A percentile compares a stretch with the other conserved stretches of the same genome.
Evolutionary conservation across 2,113 vertebrate species (phyloP).

Genomic region (Python bivittatus): DNA sequence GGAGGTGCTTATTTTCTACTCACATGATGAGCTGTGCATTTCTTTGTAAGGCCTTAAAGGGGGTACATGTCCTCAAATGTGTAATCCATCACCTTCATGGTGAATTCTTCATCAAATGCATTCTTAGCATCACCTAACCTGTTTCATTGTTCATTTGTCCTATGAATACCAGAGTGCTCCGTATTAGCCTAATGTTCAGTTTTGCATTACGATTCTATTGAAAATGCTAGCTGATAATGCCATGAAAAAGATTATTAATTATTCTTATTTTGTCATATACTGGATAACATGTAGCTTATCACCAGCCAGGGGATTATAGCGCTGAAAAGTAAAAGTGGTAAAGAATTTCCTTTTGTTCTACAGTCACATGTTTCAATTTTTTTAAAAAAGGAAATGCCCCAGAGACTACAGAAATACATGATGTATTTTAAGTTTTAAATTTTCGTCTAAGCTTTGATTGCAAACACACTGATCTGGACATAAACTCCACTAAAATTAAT

Average conservation of each 20-base stretch:
- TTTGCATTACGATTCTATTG: neutral
- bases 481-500: neutral
- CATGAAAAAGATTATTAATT: neutral
- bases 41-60: neutral
- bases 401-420: neutral
- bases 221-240: neutral
- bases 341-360: neutral
- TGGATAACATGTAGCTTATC: rapidly evolving
- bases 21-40: neutral
- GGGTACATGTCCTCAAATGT: neutral
- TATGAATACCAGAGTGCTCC: neutral
- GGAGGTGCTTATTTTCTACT: neutral
- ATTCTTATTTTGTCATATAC: neutral
- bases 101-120: neutral
- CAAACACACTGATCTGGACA: neutral
- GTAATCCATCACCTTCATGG: neutral
- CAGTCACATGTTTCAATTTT: too few relatives aligned
- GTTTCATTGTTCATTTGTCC: neutral
- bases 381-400: neutral
- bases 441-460: neutral
- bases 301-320: neutral
- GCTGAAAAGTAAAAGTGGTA: rapidly evolving
- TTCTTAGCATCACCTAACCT: neutral
- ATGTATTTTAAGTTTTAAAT: neutral
- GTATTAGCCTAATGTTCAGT: neutral